phyloP scores from a whole-genome alignment of 2,888 invertebrate species.

The Agrotis puta region DNA sequence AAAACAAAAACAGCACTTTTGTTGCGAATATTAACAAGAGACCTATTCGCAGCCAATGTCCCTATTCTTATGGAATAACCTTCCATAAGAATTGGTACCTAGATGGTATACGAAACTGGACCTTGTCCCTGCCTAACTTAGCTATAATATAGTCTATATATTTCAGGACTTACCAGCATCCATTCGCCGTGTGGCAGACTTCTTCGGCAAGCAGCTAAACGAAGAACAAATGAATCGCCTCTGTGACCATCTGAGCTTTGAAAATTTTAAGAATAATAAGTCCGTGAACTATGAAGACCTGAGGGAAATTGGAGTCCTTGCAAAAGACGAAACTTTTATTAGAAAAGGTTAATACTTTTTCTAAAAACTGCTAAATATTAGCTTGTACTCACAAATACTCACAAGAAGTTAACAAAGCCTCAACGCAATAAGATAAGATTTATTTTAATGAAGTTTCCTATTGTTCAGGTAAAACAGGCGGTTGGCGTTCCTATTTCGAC shows the following conservation, averaged over 20 bases:
- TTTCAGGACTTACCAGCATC: constrained; percentile 39
- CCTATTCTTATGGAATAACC: too few relatives aligned
- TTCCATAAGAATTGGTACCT: too few relatives aligned
- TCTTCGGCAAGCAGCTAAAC: constrained; percentile 89
- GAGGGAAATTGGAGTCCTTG: constrained; percentile 30
- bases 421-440: not conserved
- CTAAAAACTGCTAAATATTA: not conserved
- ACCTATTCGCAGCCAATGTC: too few relatives aligned
- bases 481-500: constrained; percentile 94
- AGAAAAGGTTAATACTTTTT: constrained; percentile 55
- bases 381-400: not conserved
- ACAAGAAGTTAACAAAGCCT: not conserved
- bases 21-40: too few relatives aligned
- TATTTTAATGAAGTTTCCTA: not conserved
- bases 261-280: constrained; percentile 94
- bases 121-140: too few relatives aligned
- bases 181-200: constrained; percentile 86
- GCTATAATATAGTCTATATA: too few relatives aligned
- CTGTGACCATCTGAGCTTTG: constrained; percentile 92
- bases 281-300: constrained; percentile 74
- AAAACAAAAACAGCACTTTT: too few relatives aligned
- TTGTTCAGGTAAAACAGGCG: constrained; percentile 91
- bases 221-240: constrained; percentile 90
- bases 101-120: too few relatives aligned
- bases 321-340: constrained; percentile 51